phyloP scores from a whole-genome alignment of 2,797 vertebrate species.

The Poecilia gillii region DNA sequence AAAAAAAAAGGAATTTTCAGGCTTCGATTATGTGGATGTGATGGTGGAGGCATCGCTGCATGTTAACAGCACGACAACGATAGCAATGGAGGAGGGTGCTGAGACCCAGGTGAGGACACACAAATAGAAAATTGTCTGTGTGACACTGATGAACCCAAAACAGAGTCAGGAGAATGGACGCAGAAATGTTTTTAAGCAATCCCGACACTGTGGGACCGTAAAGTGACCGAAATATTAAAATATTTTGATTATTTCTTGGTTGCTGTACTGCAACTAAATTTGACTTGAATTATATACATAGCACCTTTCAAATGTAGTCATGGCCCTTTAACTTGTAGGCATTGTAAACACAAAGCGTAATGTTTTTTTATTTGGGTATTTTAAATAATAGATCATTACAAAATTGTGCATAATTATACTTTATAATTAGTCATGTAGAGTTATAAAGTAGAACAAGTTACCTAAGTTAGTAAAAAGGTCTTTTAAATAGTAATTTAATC shows the following conservation, averaged over 20 bases:
- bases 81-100: constrained; percentile 83
- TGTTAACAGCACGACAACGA: constrained; percentile 78
- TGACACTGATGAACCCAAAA: background rate
- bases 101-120: constrained; percentile 79
- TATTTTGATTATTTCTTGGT: background rate
- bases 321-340: background rate
- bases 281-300: background rate
- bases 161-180: background rate
- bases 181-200: background rate
- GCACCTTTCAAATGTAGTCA: background rate
- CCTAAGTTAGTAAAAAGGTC: background rate
- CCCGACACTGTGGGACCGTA: background rate
- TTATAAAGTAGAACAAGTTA: background rate
- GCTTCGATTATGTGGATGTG: constrained; percentile 88
- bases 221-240: background rate
- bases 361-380: no score
- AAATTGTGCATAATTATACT: no score
- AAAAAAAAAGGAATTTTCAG: constrained; percentile 80
- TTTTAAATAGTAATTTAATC: background rate
- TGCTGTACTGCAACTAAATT: background rate
- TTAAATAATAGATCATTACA: no score
- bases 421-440: background rate
- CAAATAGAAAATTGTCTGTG: background rate
- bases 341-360: background rate
- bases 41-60: constrained; percentile 84